Conservation (phyloP, 2,113 vertebrate species). For the Rhinichthys klamathensis region DNA sequence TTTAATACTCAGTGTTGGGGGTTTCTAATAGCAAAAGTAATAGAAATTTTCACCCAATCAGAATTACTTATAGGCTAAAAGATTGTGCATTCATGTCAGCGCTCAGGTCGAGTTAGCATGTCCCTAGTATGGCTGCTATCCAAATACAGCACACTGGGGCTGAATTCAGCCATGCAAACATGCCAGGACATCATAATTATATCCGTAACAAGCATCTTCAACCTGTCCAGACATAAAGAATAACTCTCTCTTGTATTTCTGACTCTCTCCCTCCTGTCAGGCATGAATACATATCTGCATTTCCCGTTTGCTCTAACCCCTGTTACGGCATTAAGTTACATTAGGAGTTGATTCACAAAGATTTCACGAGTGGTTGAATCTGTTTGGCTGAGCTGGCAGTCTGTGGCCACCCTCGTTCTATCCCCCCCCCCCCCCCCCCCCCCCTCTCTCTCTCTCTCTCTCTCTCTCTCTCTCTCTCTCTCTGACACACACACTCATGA, state of each 20-base stretch:
- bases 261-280: background rate
- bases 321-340: constrained; percentile 51
- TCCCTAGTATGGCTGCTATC: constrained; percentile 64
- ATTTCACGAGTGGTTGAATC: constrained; percentile 42
- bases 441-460: background rate
- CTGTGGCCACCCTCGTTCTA: background rate
- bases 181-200: constrained; percentile 24
- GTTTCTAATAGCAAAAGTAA: background rate
- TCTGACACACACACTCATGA: background rate
- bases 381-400: constrained; percentile 26
- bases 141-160: constrained; percentile 67
- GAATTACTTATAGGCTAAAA: background rate
- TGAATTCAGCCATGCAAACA: constrained; percentile 1
- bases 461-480: background rate
- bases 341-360: constrained; percentile 57
- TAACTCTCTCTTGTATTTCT: background rate
- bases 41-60: background rate
- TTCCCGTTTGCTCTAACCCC: constrained; percentile 23
- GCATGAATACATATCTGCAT: background rate
- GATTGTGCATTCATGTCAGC: constrained; percentile 4
- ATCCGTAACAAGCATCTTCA: background rate
- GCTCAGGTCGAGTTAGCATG: constrained; percentile 44
- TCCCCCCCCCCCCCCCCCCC: too few species aligned
- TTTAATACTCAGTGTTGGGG: background rate
- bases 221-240: constrained; percentile 13